Percentiles rank a stretch among this genome's conserved stretches.
These are phyloP conservation scores for Myiothlypis coronata DNA, from an alignment of 2,797 vertebrate species.

Conservation along the genomic window DNA sequence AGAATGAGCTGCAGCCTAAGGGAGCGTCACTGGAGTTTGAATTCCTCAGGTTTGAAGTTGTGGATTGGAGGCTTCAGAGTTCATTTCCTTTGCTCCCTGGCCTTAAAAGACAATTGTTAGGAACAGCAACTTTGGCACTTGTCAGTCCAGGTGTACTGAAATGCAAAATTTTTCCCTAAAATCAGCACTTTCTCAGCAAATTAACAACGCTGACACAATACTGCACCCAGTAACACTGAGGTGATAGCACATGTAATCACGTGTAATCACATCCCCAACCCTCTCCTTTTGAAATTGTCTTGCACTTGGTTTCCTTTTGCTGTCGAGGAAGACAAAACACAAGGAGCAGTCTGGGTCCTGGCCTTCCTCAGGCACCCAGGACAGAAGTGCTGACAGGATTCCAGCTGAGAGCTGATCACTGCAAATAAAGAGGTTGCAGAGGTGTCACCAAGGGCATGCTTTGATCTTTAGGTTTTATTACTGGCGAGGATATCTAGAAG, in stretches of 20 bases:
- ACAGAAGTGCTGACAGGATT: neutral
- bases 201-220: neutral
- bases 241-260: neutral
- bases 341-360: neutral
- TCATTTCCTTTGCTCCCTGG: neutral
- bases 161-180: neutral
- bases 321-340: neutral
- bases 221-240: neutral
- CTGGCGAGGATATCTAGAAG: neutral
- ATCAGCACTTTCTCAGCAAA: neutral
- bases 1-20: neutral
- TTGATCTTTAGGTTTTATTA: conserved; percentile 18
- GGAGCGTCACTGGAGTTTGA: neutral
- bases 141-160: neutral
- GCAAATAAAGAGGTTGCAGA: neutral
- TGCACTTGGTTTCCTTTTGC: neutral
- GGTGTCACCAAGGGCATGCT: neutral
- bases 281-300: neutral
- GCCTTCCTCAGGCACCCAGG: neutral
- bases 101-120: neutral
- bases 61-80: neutral
- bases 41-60: neutral
- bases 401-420: neutral
- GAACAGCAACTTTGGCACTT: neutral
- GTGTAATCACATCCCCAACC: neutral